phyloP scores from a whole-genome alignment of 1,140 invertebrate species.

The Penaeus indicus region DNA sequence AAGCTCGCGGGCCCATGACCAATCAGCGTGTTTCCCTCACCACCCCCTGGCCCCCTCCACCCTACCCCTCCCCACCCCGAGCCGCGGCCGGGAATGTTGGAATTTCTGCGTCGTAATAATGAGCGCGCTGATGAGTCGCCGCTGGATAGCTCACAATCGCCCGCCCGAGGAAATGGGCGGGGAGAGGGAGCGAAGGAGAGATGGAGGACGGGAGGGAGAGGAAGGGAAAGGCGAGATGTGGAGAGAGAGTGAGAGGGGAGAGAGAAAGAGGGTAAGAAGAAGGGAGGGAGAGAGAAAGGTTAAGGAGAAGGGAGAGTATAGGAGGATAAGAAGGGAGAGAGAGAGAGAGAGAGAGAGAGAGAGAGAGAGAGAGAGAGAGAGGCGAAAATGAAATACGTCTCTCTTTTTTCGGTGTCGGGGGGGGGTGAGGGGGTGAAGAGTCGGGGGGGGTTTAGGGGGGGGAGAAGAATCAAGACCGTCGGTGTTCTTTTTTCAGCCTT shows the following conservation, averaged over 20 bases:
- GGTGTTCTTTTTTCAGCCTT: neutral
- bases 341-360: too few relatives aligned
- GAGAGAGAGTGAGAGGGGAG: too few relatives aligned
- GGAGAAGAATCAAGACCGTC: too few relatives aligned
- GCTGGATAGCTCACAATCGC: conserved; percentile 58
- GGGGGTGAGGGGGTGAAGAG: neutral
- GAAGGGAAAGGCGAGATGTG: too few relatives aligned
- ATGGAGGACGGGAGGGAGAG: too few relatives aligned
- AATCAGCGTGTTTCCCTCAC: conserved; percentile 38
- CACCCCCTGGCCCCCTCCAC: too few relatives aligned
- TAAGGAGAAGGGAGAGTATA: too few relatives aligned
- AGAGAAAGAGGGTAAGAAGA: too few relatives aligned
- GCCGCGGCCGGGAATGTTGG: conserved; percentile 57
- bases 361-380: too few relatives aligned
- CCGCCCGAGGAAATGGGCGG: conserved; percentile 56
- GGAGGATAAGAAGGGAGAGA: too few relatives aligned
- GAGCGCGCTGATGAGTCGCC: conserved; percentile 62
- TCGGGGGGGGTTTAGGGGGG: too few relatives aligned
- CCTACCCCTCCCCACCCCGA: neutral
- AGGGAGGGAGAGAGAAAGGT: too few relatives aligned
- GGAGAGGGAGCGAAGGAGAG: neutral
- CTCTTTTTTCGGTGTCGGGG: conserved; percentile 31
- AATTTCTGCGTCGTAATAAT: conserved; percentile 60
- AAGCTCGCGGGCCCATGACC: conserved; percentile 44
- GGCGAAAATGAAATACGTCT: conserved; percentile 56